Conservation (phyloP, 2,113 vertebrate genomes). For the Poecile atricapillus region DNA sequence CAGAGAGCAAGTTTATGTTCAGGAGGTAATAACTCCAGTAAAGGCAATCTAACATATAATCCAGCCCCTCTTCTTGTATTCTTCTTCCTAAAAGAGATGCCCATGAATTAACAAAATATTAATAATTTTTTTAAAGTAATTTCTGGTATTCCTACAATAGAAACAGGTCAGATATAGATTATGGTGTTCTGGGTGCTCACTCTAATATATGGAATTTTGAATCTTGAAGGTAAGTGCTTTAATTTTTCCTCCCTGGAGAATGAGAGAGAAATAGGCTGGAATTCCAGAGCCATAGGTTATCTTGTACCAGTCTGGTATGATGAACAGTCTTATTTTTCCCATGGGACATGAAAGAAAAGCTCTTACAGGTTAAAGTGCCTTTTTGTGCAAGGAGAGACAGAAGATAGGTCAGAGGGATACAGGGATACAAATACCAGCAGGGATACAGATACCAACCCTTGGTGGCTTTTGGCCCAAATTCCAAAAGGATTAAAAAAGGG, state of each 20-base stretch:
- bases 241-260: background rate
- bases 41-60: background rate
- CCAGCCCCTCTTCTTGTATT: background rate
- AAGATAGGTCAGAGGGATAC: background rate
- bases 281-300: background rate
- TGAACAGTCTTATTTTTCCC: background rate
- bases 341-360: background rate
- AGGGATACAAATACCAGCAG: background rate
- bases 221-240: background rate
- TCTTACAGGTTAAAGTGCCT: background rate
- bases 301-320: background rate
- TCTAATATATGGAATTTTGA: background rate
- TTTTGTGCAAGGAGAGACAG: background rate
- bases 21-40: background rate
- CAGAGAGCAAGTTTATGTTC: accelerated
- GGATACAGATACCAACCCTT: background rate
- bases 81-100: background rate
- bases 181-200: background rate
- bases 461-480: background rate
- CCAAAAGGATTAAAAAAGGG: background rate
- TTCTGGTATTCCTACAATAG: background rate
- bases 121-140: background rate
- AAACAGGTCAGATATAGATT: background rate
- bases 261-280: background rate
- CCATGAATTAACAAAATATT: background rate